These are phyloP conservation scores for Saccopteryx leptura DNA, from an alignment of 2,113 vertebrate genomes.

Conservation along the genomic window DNA sequence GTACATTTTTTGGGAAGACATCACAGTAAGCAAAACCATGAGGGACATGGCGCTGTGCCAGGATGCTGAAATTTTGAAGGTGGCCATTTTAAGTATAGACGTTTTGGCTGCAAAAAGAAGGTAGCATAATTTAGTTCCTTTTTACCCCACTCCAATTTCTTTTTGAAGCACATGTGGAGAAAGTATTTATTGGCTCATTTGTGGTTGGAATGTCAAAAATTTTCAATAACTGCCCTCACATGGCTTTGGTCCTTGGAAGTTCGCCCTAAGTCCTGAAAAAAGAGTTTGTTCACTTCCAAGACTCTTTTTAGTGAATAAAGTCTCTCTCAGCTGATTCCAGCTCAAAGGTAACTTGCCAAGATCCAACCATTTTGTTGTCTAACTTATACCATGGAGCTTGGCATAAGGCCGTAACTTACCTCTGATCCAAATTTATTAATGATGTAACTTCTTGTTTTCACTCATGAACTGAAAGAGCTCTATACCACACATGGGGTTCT, in stretches of 20 bases:
- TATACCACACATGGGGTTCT: constrained; percentile 84
- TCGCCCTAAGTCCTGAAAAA: constrained; percentile 86
- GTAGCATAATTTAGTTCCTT: constrained; percentile 92
- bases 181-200: constrained; percentile 97
- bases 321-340: constrained; percentile 91
- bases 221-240: constrained; percentile 94
- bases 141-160: constrained; percentile 90
- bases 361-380: constrained; percentile 89
- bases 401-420: constrained; percentile 84
- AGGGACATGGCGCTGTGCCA: constrained; percentile 88
- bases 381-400: constrained; percentile 89
- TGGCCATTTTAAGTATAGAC: constrained; percentile 92
- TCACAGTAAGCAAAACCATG: constrained; percentile 87
- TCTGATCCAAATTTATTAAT: constrained; percentile 88
- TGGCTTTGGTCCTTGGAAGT: constrained; percentile 91
- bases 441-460: constrained; percentile 91
- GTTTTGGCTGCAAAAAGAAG: constrained; percentile 91
- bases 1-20: constrained; percentile 88
- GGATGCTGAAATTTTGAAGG: constrained; percentile 90
- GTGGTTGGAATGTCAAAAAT: constrained; percentile 96
- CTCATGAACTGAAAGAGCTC: constrained; percentile 87
- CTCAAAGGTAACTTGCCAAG: constrained; percentile 88
- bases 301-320: constrained; percentile 90
- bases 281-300: constrained; percentile 86
- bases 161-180: constrained; percentile 94